A percentile compares a stretch with the other conserved stretches of the same genome.
Evolutionary conservation across 2,797 vertebrate species (phyloP).

Genomic region (Oophaga sylvatica): DNA sequence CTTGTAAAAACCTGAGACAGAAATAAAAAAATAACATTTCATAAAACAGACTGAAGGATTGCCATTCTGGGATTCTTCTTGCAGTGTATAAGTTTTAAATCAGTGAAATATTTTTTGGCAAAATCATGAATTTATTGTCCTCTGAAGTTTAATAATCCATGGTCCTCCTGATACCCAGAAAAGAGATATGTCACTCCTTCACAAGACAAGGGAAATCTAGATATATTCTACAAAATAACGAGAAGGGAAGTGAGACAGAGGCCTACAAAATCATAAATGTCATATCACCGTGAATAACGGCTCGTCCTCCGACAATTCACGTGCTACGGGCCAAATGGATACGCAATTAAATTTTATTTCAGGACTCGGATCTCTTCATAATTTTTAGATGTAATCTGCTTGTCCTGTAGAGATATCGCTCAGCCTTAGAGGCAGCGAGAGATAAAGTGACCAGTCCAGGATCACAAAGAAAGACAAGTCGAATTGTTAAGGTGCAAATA

Average conservation of each 20-base stretch:
- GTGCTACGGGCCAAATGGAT: conserved; percentile 14
- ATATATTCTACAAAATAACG: neutral
- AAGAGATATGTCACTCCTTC: conserved; percentile 14
- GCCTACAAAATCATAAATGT: conserved; percentile 38
- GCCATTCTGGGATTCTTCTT: neutral
- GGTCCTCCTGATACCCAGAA: conserved; percentile 10
- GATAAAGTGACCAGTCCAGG: conserved; percentile 24
- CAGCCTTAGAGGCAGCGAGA: neutral
- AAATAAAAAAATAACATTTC: neutral
- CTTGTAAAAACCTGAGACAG: conserved; percentile 89
- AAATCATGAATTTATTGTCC: conserved; percentile 13
- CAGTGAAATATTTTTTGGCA: conserved; percentile 12
- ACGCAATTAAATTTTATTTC: conserved; percentile 34
- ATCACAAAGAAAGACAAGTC: neutral
- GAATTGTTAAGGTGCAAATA: conserved; percentile 33
- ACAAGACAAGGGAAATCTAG: conserved; percentile 26
- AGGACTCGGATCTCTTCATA: conserved; percentile 1
- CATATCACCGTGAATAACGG: conserved; percentile 27
- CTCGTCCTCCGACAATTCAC: conserved; percentile 12
- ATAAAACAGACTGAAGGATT: conserved; percentile 6
- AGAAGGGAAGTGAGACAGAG: conserved; percentile 6
- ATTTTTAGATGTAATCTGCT: conserved; percentile 12
- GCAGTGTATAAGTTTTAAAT: neutral
- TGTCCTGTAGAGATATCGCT: neutral
- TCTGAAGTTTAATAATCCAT: conserved; percentile 8